A percentile compares a stretch with the other conserved stretches of the same genome.
phyloP scores from a whole-genome alignment of 2,888 invertebrate genomes.

The Mesodorylaimus sp. region DNA sequence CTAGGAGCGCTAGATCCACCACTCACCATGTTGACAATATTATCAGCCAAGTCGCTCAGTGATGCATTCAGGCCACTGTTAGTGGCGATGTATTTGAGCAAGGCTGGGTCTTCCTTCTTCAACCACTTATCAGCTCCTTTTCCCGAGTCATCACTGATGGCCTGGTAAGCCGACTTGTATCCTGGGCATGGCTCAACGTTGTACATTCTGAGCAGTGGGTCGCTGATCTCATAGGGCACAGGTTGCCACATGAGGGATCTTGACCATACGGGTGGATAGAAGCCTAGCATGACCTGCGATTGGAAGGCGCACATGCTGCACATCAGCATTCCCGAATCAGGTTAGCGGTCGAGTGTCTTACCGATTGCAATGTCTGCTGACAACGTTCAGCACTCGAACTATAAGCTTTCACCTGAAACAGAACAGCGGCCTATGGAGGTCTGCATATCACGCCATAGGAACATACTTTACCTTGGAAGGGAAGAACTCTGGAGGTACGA shows the following conservation, averaged over 20 bases:
- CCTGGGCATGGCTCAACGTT: constrained; percentile 16
- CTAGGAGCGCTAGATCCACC: too few species aligned
- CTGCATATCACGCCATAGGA: too few species aligned
- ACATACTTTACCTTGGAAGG: not conserved
- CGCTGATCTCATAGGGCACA: constrained; percentile 19
- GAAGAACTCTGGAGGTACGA: not conserved
- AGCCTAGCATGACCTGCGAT: too few species aligned
- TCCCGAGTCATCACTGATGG: constrained; percentile 16
- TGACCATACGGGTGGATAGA: not conserved
- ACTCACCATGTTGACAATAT: constrained; percentile 17
- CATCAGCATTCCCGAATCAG: too few species aligned
- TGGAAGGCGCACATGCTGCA: too few species aligned
- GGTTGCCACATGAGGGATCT: constrained; percentile 15
- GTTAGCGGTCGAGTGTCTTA: constrained; percentile 12
- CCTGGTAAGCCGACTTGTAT: constrained; percentile 16
- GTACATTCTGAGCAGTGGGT: constrained; percentile 20
- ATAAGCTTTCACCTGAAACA: constrained; percentile 16
- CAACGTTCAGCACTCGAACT: constrained; percentile 19
- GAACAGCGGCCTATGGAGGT: not conserved
- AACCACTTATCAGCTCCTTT: constrained; percentile 13
- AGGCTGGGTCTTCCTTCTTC: constrained; percentile 8
- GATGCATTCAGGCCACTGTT: constrained; percentile 18
- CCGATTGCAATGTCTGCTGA: constrained; percentile 19
- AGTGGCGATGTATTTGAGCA: constrained; percentile 13
- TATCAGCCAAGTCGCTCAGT: constrained; percentile 18